phyloP scores from a whole-genome alignment of 2,888 invertebrate genomes.

The Adelphocoris suturalis region DNA sequence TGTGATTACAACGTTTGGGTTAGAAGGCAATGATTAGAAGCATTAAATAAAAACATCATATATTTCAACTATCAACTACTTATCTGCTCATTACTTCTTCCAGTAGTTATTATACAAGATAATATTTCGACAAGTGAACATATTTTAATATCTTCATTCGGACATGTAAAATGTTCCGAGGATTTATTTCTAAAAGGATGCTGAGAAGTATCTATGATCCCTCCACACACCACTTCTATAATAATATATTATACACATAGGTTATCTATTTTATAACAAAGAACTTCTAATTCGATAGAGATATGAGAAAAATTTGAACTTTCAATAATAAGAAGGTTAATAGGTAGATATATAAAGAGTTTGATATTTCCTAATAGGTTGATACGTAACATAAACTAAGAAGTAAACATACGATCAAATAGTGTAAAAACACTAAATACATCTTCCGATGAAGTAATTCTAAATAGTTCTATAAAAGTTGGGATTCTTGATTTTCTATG shows the following conservation, averaged over 20 bases:
- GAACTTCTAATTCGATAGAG: slow-evolving; percentile 8
- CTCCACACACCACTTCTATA: slow-evolving; percentile 9
- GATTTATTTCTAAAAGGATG: neutral
- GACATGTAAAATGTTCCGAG: neutral
- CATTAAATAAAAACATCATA: slow-evolving; percentile 20
- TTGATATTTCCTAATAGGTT: neutral
- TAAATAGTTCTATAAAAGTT: neutral
- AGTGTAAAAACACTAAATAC: neutral
- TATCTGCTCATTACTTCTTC: neutral
- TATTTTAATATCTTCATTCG: neutral
- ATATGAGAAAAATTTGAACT: slow-evolving; percentile 18
- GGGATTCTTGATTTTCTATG: neutral
- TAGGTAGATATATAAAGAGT: neutral
- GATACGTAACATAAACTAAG: slow-evolving; percentile 31
- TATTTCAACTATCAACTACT: slow-evolving; percentile 1
- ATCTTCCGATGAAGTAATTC: neutral
- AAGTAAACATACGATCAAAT: neutral
- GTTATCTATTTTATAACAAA: slow-evolving; percentile 26
- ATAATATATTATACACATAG: slow-evolving; percentile 7
- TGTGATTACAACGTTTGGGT: too few species aligned
- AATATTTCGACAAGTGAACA: neutral
- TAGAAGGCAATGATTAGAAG: too few species aligned
- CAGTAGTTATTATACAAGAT: neutral
- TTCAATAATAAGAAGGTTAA: neutral
- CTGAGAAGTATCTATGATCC: neutral